A percentile compares a stretch with the other conserved stretches of the same genome.
These are phyloP conservation scores for Xiphophorus birchmanni DNA, from an alignment of 2,797 vertebrate species.

Conservation along the genomic window DNA sequence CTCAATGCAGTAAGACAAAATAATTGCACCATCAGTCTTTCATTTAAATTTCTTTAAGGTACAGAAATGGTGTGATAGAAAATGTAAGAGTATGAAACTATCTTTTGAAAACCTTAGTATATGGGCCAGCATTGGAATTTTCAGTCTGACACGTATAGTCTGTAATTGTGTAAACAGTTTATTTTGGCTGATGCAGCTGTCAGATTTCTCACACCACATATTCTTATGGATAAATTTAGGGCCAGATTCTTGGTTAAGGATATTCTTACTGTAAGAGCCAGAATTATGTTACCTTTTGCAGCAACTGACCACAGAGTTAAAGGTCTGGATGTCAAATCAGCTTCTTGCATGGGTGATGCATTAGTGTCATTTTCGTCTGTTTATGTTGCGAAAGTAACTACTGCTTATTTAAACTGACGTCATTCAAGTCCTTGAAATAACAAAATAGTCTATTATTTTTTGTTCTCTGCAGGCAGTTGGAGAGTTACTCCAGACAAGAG, in stretches of 20 bases:
- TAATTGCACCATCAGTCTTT: neutral
- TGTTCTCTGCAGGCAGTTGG: conserved; percentile 84
- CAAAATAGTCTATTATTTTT: conserved; percentile 12
- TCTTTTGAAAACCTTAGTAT: neutral
- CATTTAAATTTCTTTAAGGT: neutral
- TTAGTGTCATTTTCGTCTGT: conserved; percentile 45
- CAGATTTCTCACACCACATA: conserved; percentile 73
- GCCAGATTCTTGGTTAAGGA: conserved; percentile 65
- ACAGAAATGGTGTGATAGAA: neutral
- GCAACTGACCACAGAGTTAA: conserved; percentile 43
- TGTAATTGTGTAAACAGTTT: conserved; percentile 27
- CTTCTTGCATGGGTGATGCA: conserved; percentile 14
- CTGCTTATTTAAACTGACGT: neutral
- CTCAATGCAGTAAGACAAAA: neutral
- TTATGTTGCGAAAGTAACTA: conserved; percentile 7
- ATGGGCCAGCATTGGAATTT: neutral
- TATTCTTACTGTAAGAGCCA: conserved; percentile 66
- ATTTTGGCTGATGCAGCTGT: conserved; percentile 73
- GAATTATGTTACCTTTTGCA: conserved; percentile 68
- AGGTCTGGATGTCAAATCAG: conserved; percentile 49
- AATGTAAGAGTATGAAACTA: neutral
- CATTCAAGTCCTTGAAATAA: neutral
- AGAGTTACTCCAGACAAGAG: conserved; percentile 92
- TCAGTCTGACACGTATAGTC: conserved; percentile 34
- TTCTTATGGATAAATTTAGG: conserved; percentile 79